Evolutionary conservation across 2,888 invertebrate genomes (phyloP).

Genomic region (Eilema caniola): DNA sequence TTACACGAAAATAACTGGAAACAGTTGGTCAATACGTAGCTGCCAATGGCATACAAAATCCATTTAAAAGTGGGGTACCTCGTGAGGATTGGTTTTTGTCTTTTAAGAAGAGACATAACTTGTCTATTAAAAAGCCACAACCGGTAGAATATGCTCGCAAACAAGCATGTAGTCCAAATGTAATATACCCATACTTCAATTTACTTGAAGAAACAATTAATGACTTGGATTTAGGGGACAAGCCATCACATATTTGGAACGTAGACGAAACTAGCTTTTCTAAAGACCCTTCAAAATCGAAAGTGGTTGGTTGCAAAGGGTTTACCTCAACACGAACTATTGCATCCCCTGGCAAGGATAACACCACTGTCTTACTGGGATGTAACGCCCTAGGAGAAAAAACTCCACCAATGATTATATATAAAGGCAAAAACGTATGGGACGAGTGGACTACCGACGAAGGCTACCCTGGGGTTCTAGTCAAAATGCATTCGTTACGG

Average conservation of each 20-base stretch:
- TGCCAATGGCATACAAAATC: too few relatives aligned
- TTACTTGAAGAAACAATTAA: too few relatives aligned
- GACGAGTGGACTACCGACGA: neutral
- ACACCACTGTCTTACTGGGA: neutral
- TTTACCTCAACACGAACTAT: neutral
- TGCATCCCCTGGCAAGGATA: neutral
- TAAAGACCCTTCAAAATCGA: neutral
- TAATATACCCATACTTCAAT: too few relatives aligned
- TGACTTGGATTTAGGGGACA: neutral
- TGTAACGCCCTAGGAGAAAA: neutral
- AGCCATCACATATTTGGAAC: neutral
- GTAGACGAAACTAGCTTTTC: neutral
- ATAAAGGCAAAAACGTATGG: neutral
- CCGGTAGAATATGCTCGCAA: too few relatives aligned
- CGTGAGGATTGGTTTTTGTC: too few relatives aligned
- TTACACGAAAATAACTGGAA: too few relatives aligned
- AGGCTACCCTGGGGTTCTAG: neutral
- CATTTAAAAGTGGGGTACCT: too few relatives aligned
- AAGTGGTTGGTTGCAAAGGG: neutral
- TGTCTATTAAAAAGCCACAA: too few relatives aligned
- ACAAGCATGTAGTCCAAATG: too few relatives aligned
- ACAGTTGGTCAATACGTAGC: too few relatives aligned
- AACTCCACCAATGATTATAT: neutral
- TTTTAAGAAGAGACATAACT: too few relatives aligned
- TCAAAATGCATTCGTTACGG: too few relatives aligned